Percentiles rank a stretch among this genome's conserved stretches.
These are phyloP conservation scores for Siderastrea radians DNA, from an alignment of 92 coral and sea anemone genomes.

Conservation along the genomic window DNA sequence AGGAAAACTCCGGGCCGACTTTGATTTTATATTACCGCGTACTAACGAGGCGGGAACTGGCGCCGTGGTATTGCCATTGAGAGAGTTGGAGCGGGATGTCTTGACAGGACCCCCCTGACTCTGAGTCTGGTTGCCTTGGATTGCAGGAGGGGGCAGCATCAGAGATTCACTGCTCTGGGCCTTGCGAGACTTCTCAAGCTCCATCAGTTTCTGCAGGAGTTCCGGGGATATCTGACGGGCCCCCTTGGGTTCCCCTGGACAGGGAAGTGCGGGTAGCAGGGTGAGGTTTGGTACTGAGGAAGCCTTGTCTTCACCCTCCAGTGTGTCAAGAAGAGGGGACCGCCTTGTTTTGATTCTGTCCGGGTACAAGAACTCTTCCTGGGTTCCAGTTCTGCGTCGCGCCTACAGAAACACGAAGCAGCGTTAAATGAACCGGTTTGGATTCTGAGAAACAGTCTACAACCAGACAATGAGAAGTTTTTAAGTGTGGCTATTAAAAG, in stretches of 20 bases:
- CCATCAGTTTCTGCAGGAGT: slow-evolving; percentile 93
- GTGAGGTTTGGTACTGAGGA: slow-evolving; percentile 25
- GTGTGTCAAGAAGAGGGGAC: slow-evolving; percentile 75
- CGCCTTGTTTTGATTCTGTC: slow-evolving; percentile 79
- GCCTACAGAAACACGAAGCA: slow-evolving; percentile 68
- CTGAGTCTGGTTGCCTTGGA: slow-evolving; percentile 28
- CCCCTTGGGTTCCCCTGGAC: slow-evolving; percentile 67
- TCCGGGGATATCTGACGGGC: slow-evolving; percentile 89
- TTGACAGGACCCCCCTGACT: slow-evolving; percentile 53
- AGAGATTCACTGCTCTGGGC: slow-evolving; percentile 53
- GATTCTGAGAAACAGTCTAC: neutral
- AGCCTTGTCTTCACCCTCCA: slow-evolving; percentile 71
- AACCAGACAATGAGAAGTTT: neutral
- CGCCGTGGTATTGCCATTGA: slow-evolving; percentile 50
- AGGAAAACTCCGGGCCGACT: slow-evolving; percentile 94
- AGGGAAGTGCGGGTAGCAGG: slow-evolving; percentile 62
- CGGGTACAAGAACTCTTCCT: slow-evolving; percentile 94
- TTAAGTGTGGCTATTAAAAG: neutral
- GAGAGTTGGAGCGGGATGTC: slow-evolving; percentile 72
- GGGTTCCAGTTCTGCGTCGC: slow-evolving; percentile 94
- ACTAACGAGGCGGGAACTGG: slow-evolving; percentile 81
- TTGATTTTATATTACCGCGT: slow-evolving; percentile 92
- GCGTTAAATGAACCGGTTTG: neutral
- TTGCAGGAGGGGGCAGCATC: slow-evolving; percentile 59
- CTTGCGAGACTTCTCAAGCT: slow-evolving; percentile 95